Conservation (phyloP, 2,797 vertebrate genomes). For the Acanthopagrus latus region DNA sequence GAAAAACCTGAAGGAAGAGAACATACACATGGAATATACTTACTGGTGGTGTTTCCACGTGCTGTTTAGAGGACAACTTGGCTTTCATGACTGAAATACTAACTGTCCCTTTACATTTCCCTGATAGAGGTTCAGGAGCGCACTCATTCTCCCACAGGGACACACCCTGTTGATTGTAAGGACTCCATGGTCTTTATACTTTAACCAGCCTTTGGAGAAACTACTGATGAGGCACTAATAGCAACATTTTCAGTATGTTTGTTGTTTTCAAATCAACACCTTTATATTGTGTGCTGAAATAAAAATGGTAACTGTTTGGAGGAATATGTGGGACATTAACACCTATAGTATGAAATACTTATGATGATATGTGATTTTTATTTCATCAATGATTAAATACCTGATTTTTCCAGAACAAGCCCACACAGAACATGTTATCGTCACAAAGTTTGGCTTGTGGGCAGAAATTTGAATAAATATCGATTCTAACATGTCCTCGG, state of each 20-base stretch:
- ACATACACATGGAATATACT: too few relatives aligned
- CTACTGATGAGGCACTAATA: too few relatives aligned
- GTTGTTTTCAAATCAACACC: background rate
- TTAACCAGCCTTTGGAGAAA: too few relatives aligned
- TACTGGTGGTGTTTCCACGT: too few relatives aligned
- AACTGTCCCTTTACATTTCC: background rate
- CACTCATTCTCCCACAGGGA: background rate
- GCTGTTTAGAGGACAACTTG: background rate
- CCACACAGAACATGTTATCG: background rate
- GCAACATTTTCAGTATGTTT: background rate
- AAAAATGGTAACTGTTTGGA: background rate
- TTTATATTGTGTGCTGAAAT: background rate
- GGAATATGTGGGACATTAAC: background rate
- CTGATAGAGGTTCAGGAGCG: background rate
- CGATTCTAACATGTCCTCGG: background rate
- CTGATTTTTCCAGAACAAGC: background rate
- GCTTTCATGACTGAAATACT: background rate
- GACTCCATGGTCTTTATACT: too few relatives aligned
- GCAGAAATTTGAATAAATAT: background rate
- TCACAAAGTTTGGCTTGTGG: background rate
- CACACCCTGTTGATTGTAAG: background rate
- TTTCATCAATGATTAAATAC: background rate
- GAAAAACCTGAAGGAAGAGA: slow-evolving; percentile 84
- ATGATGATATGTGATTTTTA: background rate
- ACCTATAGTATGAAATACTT: too few relatives aligned